Evolutionary conservation across 2,888 invertebrate species (phyloP).

Genomic region (Himalopsyche kuldschensis): DNA sequence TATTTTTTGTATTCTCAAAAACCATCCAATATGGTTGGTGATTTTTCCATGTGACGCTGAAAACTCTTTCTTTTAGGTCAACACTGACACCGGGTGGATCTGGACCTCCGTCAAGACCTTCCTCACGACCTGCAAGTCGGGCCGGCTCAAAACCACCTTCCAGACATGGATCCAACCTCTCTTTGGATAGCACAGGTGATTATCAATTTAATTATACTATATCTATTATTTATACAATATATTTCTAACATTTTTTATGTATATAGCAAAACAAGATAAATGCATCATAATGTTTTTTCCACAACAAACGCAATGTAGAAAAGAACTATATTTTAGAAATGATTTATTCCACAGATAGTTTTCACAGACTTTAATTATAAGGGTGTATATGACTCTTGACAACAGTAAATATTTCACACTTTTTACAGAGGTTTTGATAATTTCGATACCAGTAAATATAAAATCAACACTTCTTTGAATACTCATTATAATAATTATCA

Average conservation of each 20-base stretch:
- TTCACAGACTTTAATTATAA: too few relatives aligned
- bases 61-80: slow-evolving; percentile 53
- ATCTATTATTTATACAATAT: too few relatives aligned
- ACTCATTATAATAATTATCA: too few relatives aligned
- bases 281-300: background rate
- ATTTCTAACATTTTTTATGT: background rate
- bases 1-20: background rate
- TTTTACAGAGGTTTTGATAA: background rate
- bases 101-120: slow-evolving; percentile 71
- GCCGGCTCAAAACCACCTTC: slow-evolving; percentile 91
- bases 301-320: too few relatives aligned
- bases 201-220: slow-evolving; percentile 1
- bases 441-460: background rate
- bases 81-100: slow-evolving; percentile 78
- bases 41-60: background rate
- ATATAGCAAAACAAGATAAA: background rate
- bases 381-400: too few relatives aligned
- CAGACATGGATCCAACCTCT: slow-evolving; percentile 89
- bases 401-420: too few relatives aligned
- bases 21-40: background rate
- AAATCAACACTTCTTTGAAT: too few relatives aligned
- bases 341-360: too few relatives aligned
- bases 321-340: too few relatives aligned
- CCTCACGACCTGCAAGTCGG: slow-evolving; percentile 82
- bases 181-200: slow-evolving; percentile 84